Base-by-base conservation (phyloP, 2,113 vertebrate genomes). In the Turdus rufiventris region DNA sequence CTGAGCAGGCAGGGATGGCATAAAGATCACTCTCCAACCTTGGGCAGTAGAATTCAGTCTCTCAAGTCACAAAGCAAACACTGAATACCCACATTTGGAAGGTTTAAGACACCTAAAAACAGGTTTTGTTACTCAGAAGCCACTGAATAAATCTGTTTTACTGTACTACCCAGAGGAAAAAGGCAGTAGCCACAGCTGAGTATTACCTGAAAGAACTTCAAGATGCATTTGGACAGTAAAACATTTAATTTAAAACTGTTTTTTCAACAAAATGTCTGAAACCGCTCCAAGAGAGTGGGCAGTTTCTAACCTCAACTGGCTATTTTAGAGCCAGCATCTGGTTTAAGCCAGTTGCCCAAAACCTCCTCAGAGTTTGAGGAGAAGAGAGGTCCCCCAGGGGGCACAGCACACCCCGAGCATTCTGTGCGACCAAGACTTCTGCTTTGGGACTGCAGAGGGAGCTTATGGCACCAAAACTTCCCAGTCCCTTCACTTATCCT, bases 341-440 rank as follows among this genome's bases (percentile, higher is more conserved):
- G 54, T 85, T 93, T 89, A 60, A 93, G 42, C 66, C n/a, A 45
- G 42, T 33, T 54, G 12, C 15, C 68, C 26, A 9, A 60, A 93
- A 78, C 5, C 24, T 71, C 47, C 48, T 38, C 34, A n/a, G 10
- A 54, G 20, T 42, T 3, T 43, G 23, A 75, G 23, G 12, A 77
- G 48, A 29, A 40, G 20, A 25, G n/a, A 53, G n/a, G 33, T 3
- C 6, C 11, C 7, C 8, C 2, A 1, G 1, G 4, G 26, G 61
- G 8, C 53, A 38, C 0, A 0, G 71, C 60, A 86, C 18, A 40
- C 36, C 24, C 19, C 0, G 0, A 25, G 31, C 12, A 3, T 11
- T 16, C 42, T 2, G 10, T 5, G 0, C 7, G 34, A 34, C 48
- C 0, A 0, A 74, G 45, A 26, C n/a, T 60, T 42, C 50, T 72